phyloP scores from a whole-genome alignment of 92 coral and sea anemone species.

The Porites evermanni region DNA sequence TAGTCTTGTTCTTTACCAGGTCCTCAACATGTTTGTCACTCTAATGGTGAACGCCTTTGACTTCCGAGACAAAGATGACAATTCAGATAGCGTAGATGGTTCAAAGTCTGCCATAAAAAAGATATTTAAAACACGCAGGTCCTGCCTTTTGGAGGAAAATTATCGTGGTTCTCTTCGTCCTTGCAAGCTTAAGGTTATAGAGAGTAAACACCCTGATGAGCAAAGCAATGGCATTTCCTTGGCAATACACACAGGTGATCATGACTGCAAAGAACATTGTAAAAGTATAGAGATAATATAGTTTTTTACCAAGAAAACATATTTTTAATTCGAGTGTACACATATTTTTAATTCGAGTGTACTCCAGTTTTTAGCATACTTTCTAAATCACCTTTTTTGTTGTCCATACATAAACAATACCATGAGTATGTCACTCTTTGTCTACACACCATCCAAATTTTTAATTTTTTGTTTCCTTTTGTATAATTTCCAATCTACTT shows the following conservation, averaged over 20 bases:
- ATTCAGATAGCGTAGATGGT: slow-evolving; percentile 23
- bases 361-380: no score
- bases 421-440: no score
- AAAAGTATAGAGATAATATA: slow-evolving; percentile 1
- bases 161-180: slow-evolving; percentile 66
- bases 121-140: slow-evolving; percentile 49
- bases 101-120: slow-evolving; percentile 19
- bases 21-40: slow-evolving; percentile 83
- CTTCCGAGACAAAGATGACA: slow-evolving; percentile 56
- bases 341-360: no score
- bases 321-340: no score
- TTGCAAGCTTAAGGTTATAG: slow-evolving; percentile 55
- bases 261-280: neutral
- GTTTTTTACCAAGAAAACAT: neutral
- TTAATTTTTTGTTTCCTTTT: no score
- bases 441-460: no score
- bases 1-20: slow-evolving; percentile 30
- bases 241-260: slow-evolving; percentile 11
- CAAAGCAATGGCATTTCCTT: neutral
- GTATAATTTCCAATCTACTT: no score
- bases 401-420: no score
- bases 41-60: slow-evolving; percentile 85
- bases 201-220: slow-evolving; percentile 21
- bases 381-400: no score
- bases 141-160: slow-evolving; percentile 73